phyloP scores from a whole-genome alignment of 2,888 invertebrate genomes.

The Trissolcus japonicus region DNA sequence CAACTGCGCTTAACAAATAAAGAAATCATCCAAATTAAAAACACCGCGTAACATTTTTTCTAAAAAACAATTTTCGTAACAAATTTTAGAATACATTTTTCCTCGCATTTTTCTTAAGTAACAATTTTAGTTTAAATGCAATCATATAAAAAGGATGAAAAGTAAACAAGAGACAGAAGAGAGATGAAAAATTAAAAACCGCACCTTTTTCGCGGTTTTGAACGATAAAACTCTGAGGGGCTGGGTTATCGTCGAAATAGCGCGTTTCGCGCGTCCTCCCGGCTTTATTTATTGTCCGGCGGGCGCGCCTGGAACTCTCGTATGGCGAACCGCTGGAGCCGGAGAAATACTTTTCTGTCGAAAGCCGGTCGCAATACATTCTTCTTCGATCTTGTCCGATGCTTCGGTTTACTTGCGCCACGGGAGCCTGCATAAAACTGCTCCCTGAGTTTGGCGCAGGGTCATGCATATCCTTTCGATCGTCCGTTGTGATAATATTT shows the following conservation, averaged over 20 bases:
- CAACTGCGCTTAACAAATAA: constrained; percentile 31
- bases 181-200: constrained; percentile 14
- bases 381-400: constrained; percentile 67
- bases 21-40: constrained; percentile 22
- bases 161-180: too few species aligned
- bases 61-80: neutral
- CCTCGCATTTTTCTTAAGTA: too few species aligned
- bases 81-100: too few species aligned
- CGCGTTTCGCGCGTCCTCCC: constrained; percentile 65
- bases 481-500: constrained; percentile 66
- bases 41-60: neutral
- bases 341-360: constrained; percentile 65
- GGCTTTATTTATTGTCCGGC: constrained; percentile 69
- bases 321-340: constrained; percentile 51
- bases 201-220: constrained; percentile 48
- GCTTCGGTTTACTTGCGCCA: constrained; percentile 64
- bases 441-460: constrained; percentile 69
- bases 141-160: too few species aligned
- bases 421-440: constrained; percentile 70
- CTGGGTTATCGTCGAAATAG: constrained; percentile 61
- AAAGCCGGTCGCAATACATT: constrained; percentile 68
- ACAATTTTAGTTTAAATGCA: too few species aligned
- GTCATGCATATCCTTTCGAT: constrained; percentile 69
- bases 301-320: constrained; percentile 55
- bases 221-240: constrained; percentile 48